Evolutionary conservation across 1,140 invertebrate genomes (phyloP).

Genomic region (Holotrichia oblita): DNA sequence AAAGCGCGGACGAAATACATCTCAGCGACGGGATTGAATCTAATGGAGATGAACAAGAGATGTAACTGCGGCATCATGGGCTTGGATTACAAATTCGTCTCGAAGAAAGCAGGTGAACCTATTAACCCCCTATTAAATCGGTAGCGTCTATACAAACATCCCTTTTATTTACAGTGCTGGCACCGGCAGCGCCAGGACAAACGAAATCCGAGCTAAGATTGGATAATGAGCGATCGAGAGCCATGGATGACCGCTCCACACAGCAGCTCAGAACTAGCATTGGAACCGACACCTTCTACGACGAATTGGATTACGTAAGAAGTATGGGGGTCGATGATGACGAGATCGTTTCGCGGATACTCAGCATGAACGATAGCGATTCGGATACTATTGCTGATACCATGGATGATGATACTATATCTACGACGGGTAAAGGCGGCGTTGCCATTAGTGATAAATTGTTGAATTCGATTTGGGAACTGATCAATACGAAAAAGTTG

Average conservation of each 20-base stretch:
- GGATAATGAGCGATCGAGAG: too few relatives aligned
- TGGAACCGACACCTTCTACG: not conserved
- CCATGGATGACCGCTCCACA: too few relatives aligned
- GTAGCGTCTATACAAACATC: too few relatives aligned
- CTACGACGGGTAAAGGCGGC: not conserved
- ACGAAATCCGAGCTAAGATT: too few relatives aligned
- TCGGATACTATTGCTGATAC: not conserved
- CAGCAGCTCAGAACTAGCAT: not conserved
- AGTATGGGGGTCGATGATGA: not conserved
- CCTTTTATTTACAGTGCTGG: too few relatives aligned
- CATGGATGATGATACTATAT: too few relatives aligned
- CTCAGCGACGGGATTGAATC: not conserved
- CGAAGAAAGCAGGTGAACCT: not conserved
- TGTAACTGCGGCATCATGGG: not conserved
- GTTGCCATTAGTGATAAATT: not conserved
- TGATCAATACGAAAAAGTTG: not conserved
- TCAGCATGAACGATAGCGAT: not conserved
- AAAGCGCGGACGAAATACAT: not conserved
- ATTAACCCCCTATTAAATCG: too few relatives aligned
- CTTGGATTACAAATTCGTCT: not conserved
- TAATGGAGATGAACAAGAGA: not conserved
- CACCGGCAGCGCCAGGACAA: too few relatives aligned
- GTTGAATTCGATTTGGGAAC: not conserved
- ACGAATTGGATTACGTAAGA: not conserved
- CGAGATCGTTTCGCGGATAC: not conserved